These are phyloP conservation scores for Catocala fraxini DNA, from an alignment of 2,888 invertebrate genomes.

Conservation along the genomic window DNA sequence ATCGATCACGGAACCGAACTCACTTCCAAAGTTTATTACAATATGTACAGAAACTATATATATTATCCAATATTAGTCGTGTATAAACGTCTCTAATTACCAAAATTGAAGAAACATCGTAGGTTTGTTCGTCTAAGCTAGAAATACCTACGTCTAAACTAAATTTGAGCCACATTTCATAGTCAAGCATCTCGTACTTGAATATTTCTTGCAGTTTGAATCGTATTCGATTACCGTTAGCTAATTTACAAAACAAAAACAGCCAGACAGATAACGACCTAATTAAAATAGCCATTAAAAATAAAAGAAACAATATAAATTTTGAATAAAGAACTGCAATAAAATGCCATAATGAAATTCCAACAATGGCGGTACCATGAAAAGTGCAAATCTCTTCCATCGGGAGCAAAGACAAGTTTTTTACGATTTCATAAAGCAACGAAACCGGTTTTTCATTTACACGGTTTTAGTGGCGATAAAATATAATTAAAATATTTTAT, in stretches of 20 bases:
- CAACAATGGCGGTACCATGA: slow-evolving; percentile 81
- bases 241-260: slow-evolving; percentile 28
- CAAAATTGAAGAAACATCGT: too few relatives aligned
- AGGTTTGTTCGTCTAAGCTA: too few relatives aligned
- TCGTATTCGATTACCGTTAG: too few relatives aligned
- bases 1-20: too few relatives aligned
- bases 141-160: too few relatives aligned
- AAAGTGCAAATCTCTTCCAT: slow-evolving; percentile 69
- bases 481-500: slow-evolving; percentile 88
- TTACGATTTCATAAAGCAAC: slow-evolving; percentile 85
- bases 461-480: slow-evolving; percentile 86
- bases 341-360: slow-evolving; percentile 75
- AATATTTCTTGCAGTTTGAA: too few relatives aligned
- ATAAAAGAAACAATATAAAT: slow-evolving; percentile 51
- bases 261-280: slow-evolving; percentile 35
- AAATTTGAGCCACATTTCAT: too few relatives aligned
- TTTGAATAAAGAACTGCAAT: slow-evolving; percentile 49
- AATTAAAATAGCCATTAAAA: slow-evolving; percentile 51
- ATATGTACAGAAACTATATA: too few relatives aligned
- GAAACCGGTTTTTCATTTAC: slow-evolving; percentile 87
- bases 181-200: too few relatives aligned
- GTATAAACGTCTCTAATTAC: too few relatives aligned
- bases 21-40: too few relatives aligned
- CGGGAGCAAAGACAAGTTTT: slow-evolving; percentile 79
- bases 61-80: too few relatives aligned